A percentile compares a stretch with the other conserved stretches of the same genome.
Evolutionary conservation across 2,888 invertebrate species (phyloP).

Genomic region (Ormyrus rosae): DNA sequence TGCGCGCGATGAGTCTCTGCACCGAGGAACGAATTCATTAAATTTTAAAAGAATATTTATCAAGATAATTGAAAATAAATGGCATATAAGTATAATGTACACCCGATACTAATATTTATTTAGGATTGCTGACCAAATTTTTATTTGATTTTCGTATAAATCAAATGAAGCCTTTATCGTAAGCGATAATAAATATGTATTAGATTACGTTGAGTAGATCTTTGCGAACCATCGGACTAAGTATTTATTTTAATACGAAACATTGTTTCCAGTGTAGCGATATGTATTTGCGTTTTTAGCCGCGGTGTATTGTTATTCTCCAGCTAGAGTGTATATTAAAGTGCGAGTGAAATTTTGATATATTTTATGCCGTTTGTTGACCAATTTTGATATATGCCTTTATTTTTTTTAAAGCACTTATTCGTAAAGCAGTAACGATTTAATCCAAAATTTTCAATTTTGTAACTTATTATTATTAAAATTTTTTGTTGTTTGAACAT

Average conservation of each 20-base stretch:
- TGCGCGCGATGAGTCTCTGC: not conserved
- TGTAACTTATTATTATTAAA: not conserved
- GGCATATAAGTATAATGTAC: not conserved
- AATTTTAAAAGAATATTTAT: slow-evolving; percentile 4
- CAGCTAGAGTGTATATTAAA: not conserved
- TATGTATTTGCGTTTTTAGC: not conserved
- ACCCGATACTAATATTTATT: not conserved
- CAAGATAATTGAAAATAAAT: slow-evolving; percentile 11
- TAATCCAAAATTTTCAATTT: not conserved
- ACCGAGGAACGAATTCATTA: slow-evolving; percentile 1
- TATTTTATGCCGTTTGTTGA: not conserved
- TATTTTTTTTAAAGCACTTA: slow-evolving; percentile 21
- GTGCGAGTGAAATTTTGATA: not conserved
- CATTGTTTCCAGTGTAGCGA: slow-evolving; percentile 8
- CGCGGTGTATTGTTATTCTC: slow-evolving; percentile 14
- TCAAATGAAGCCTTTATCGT: not conserved
- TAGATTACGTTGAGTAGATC: not conserved
- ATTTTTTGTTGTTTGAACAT: not conserved
- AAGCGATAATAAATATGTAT: too few relatives aligned
- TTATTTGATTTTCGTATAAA: slow-evolving; percentile 7
- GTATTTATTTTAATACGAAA: slow-evolving; percentile 25
- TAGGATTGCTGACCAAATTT: not conserved
- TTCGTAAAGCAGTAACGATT: not conserved
- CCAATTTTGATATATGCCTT: slow-evolving; percentile 5
- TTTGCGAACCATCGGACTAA: not conserved